Base-by-base conservation (phyloP, 1,140 invertebrate species). In the Rhynchophorus ferrugineus region DNA sequence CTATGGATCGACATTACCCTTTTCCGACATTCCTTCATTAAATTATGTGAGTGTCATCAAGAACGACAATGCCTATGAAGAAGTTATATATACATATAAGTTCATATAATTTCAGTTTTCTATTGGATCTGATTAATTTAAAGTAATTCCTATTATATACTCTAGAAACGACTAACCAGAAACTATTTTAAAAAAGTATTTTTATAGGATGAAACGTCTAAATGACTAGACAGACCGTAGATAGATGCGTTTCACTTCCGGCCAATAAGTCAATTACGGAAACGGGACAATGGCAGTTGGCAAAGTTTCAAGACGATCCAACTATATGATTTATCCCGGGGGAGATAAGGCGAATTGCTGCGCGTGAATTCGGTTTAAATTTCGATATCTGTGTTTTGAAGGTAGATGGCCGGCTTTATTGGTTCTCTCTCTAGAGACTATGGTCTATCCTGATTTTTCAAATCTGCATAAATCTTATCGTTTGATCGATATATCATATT, bases 181-280 rank as follows among this genome's bases (percentile, higher is more conserved):
- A 21, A 22, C 14, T 38, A 38, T 13, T 38, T 17, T 16, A 38
- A 38, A 16, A 8, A 13, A 38, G 7, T 38, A 13, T 3, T 38
- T 38, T 38, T 9, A n/a, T 7, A 17, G 11, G 5, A 42, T 18
- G 8, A 21, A 42, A 42, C 13, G 42, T n/a, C n/a, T n/a, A n/a
- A n/a, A n/a, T n/a, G n/a, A n/a, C n/a, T 29, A 29, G 35, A n/a
- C 17, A 37, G 36, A 19, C 48, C 53, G 50, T 54, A 58, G 62
- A 64, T 64, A 57, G 53, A 51, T 56, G 54, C 60, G 56, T 50
- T 60, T 56, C 51, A 55, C 57, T 62, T 63, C 56, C 61, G 60
- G 58, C 61, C 61, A 63, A 65, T 65, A 65, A 65, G 61, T 65
- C 63, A 65, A 65, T 65, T 65, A 65, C 60, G 59, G 61, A 54